phyloP scores from a whole-genome alignment of 1,140 invertebrate species.

The Cherax destructor region DNA sequence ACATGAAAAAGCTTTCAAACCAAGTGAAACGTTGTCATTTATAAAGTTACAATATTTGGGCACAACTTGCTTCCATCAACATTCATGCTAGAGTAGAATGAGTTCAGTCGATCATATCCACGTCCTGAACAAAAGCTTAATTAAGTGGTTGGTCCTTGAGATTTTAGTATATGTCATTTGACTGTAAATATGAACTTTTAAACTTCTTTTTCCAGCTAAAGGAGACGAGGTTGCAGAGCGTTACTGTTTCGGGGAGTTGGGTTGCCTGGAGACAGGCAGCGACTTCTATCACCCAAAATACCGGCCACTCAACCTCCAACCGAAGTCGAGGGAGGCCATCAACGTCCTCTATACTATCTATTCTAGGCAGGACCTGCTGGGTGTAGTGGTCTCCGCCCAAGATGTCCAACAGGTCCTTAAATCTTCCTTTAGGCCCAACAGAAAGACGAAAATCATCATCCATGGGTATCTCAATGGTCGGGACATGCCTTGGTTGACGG shows the following conservation, averaged over 20 bases:
- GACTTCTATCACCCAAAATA: conserved; percentile 17
- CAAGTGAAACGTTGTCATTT: too few relatives aligned
- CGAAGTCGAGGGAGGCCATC: conserved; percentile 17
- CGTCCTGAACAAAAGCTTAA: too few relatives aligned
- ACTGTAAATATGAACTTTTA: too few relatives aligned
- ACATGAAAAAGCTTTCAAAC: too few relatives aligned
- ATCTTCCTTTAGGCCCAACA: conserved; percentile 28
- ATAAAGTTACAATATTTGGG: too few relatives aligned
- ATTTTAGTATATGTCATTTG: too few relatives aligned
- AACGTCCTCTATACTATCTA: conserved; percentile 14
- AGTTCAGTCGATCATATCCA: too few relatives aligned
- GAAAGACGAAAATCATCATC: conserved; percentile 41
- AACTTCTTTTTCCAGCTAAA: neutral
- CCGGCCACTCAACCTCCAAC: conserved; percentile 29
- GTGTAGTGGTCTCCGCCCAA: conserved; percentile 2
- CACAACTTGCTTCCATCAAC: too few relatives aligned
- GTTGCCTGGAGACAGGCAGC: conserved; percentile 13
- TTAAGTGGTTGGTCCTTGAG: too few relatives aligned
- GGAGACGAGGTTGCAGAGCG: neutral
- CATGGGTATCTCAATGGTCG: conserved; percentile 50
- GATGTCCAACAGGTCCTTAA: neutral
- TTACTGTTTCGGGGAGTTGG: conserved; percentile 32
- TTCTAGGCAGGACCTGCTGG: conserved; percentile 18
- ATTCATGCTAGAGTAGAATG: too few relatives aligned
- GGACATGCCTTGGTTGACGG: conserved; percentile 47